These are phyloP conservation scores for Megalops atlanticus DNA, from an alignment of 2,113 vertebrate species.

Conservation along the genomic window DNA sequence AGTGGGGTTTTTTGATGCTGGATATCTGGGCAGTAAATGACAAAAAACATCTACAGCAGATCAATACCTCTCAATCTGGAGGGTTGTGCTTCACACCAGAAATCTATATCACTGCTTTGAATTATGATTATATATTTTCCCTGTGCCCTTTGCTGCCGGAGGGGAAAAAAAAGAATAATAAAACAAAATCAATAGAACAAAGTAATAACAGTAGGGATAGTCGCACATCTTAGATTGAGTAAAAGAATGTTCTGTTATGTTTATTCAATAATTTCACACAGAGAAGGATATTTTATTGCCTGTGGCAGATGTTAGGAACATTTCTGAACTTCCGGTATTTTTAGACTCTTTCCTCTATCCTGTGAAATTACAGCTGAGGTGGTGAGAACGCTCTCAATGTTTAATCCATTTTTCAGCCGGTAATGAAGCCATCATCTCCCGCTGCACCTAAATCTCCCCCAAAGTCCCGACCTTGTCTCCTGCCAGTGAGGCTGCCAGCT, in stretches of 20 bases:
- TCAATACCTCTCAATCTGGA: conserved; percentile 58
- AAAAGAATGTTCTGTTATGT: conserved; percentile 33
- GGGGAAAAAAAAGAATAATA: conserved; percentile 54
- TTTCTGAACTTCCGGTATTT: conserved; percentile 23
- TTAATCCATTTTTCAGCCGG: conserved; percentile 49
- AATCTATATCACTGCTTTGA: conserved; percentile 59
- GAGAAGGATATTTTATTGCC: not conserved
- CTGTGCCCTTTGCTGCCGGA: conserved; percentile 41
- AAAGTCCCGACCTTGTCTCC: conserved; percentile 38
- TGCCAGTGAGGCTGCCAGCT: conserved; percentile 39
- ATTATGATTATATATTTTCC: conserved; percentile 60
- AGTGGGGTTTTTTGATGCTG: not conserved
- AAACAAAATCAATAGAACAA: conserved; percentile 60
- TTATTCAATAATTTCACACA: conserved; percentile 48
- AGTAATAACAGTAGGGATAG: conserved; percentile 35
- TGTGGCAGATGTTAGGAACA: not conserved
- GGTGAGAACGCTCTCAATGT: conserved; percentile 27
- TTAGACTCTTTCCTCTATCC: not conserved
- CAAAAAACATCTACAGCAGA: conserved; percentile 31
- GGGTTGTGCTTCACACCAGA: conserved; percentile 49
- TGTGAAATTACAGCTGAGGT: conserved; percentile 22
- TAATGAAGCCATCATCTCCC: conserved; percentile 55
- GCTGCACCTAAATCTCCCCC: conserved; percentile 27
- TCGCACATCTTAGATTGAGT: conserved; percentile 45
- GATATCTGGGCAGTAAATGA: conserved; percentile 6